Evolutionary conservation across 2,888 invertebrate species (phyloP), one percentile per base, ranked within the genome.

Genomic region (Ypsolopha scabrella): DNA sequence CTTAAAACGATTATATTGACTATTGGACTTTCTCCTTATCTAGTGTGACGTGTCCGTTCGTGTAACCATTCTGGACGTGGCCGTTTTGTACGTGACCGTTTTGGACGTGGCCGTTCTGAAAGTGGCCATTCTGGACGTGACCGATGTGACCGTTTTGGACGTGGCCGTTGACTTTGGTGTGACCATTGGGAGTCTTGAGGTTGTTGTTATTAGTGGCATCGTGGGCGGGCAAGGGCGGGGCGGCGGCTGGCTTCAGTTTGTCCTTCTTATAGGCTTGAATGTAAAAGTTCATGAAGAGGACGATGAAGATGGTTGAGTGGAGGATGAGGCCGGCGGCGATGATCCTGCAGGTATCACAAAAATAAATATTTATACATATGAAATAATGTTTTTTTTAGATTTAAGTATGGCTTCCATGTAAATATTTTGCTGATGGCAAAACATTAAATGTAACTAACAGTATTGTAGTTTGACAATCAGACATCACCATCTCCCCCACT

Each of bases 201-300:
- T 68, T 68, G 53, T 74, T 72, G 50, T 75, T 74, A 54, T 72
- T 70, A 56, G 63, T 70, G 35, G 59, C 52, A 38, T 67, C 61
- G 7, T 3, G n/a, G 11, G 10, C 33, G 39, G 39, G n/a, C 13
- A 36, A 6, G 39, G 39, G 7, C 33, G 24, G 14, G 10, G 6
- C 13, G 1, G 60, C 58, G 7, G 60, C 55, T 34, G 55, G 58
- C 44, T 63, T 67, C 8, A 64, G 60, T 39, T 54, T 65, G 6
- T 61, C 61, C 47, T 71, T 80, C 60, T 87, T 89, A 85, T 97
- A 97, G 33, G 94, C 92, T 71, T 92, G 92, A 59, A 92, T 88
- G 83, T 97, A 98, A 88, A 97, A 98, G 80, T 97, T 93, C 65
- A 92, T 92, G 88, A 97, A 98, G 53, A 98, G 90, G 11, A 89